Evolutionary conservation across 2,113 vertebrate species (phyloP).

Genomic region (Perca fluviatilis): DNA sequence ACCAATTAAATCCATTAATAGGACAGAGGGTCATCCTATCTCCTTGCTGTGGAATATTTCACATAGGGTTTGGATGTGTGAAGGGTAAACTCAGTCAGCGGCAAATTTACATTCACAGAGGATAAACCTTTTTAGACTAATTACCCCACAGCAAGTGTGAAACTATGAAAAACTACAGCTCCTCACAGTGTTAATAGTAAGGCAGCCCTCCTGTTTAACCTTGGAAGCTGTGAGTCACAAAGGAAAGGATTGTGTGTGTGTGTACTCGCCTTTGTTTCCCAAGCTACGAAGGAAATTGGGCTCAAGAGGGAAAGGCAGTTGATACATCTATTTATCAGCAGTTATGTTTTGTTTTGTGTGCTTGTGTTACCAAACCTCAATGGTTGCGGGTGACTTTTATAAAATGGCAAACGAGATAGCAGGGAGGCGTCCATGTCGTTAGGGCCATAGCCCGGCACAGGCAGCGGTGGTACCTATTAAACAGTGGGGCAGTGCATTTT

Average conservation of each 20-base stretch:
- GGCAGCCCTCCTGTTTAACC: slow-evolving; percentile 46
- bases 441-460: slow-evolving; percentile 33
- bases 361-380: slow-evolving; percentile 17
- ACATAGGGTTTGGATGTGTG: slow-evolving; percentile 59
- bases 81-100: slow-evolving; percentile 76
- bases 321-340: slow-evolving; percentile 63
- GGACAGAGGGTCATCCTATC: slow-evolving; percentile 69
- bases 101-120: slow-evolving; percentile 71
- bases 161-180: slow-evolving; percentile 33
- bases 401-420: slow-evolving; percentile 60
- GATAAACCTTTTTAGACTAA: slow-evolving; percentile 73
- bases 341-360: slow-evolving; percentile 46
- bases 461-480: slow-evolving; percentile 62
- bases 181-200: slow-evolving; percentile 21
- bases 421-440: slow-evolving; percentile 54
- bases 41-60: slow-evolving; percentile 51
- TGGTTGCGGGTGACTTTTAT: slow-evolving; percentile 51
- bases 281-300: slow-evolving; percentile 42
- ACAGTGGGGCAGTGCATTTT: slow-evolving; percentile 66
- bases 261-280: slow-evolving; percentile 24
- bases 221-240: slow-evolving; percentile 46
- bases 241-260: background rate
- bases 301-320: slow-evolving; percentile 49
- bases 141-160: slow-evolving; percentile 51
- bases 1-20: slow-evolving; percentile 80